These are phyloP conservation scores for Gymnothorax reevesii DNA, from an alignment of 2,797 vertebrate species.

Conservation along the genomic window DNA sequence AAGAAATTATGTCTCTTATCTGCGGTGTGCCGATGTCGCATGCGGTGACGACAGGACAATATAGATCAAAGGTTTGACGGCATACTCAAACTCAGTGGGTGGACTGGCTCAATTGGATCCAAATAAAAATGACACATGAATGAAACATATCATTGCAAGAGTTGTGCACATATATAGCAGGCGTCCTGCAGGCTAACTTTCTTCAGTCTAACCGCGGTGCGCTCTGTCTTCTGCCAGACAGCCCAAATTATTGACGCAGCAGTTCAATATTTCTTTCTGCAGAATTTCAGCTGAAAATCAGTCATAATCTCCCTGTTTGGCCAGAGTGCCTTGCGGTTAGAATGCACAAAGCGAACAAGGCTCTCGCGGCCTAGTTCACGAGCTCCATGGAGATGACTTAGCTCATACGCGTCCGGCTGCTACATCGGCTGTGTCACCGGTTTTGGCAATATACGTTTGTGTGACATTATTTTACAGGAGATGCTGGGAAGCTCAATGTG, in stretches of 20 bases:
- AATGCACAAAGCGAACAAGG: background rate
- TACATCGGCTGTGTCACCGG: background rate
- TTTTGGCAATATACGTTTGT: background rate
- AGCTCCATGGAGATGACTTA: background rate
- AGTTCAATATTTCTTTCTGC: background rate
- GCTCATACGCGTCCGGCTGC: background rate
- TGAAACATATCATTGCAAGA: background rate
- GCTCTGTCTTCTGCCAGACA: background rate
- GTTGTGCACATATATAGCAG: background rate
- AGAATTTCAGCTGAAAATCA: background rate
- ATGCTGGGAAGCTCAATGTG: background rate
- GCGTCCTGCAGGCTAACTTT: background rate
- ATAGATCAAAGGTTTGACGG: too few relatives aligned
- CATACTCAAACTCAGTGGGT: background rate
- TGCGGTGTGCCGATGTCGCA: background rate
- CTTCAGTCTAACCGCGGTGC: slow-evolving; percentile 3
- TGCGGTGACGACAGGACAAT: background rate
- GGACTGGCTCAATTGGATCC: background rate
- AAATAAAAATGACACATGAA: background rate
- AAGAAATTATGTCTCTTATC: background rate
- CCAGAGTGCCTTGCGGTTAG: background rate
- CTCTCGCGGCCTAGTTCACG: background rate
- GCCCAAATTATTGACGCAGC: background rate
- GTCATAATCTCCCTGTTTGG: background rate
- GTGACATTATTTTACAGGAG: background rate